A percentile compares a stretch with the other conserved stretches of the same genome.
phyloP scores from a whole-genome alignment of 2,797 vertebrate genomes.

The Chelonia mydas region DNA sequence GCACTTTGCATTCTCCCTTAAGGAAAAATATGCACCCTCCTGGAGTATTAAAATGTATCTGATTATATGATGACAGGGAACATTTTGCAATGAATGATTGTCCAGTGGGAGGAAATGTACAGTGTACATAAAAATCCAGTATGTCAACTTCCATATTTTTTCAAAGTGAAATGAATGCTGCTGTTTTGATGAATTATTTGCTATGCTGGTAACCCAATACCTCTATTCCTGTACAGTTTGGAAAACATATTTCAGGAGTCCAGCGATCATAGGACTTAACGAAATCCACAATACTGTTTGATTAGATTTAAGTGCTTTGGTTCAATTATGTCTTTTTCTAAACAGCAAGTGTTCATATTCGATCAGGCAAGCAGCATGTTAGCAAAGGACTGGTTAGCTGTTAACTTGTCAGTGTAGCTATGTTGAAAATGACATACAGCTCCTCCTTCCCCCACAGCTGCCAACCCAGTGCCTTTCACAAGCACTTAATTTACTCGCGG shows the following conservation, averaged over 20 bases:
- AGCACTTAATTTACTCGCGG: neutral
- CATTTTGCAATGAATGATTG: neutral
- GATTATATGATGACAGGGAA: neutral
- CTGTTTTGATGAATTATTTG: neutral
- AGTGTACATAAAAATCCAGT: neutral
- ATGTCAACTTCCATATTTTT: neutral
- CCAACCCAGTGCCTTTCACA: neutral
- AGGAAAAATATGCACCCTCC: neutral
- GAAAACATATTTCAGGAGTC: neutral
- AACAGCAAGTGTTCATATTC: neutral
- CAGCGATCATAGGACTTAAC: neutral
- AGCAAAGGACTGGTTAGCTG: neutral
- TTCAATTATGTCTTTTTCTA: slow-evolving; percentile 15
- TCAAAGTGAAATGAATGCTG: neutral
- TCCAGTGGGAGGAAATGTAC: neutral
- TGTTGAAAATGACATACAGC: neutral
- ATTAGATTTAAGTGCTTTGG: neutral
- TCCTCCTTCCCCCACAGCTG: neutral
- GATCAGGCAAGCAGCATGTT: neutral
- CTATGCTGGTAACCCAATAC: neutral
- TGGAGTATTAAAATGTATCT: neutral
- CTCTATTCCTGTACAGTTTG: neutral
- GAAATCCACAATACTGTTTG: neutral
- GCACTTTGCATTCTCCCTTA: neutral
- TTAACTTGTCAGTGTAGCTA: neutral